Conservation (phyloP, 2,888 invertebrate genomes). For the Oscheius sp. region DNA sequence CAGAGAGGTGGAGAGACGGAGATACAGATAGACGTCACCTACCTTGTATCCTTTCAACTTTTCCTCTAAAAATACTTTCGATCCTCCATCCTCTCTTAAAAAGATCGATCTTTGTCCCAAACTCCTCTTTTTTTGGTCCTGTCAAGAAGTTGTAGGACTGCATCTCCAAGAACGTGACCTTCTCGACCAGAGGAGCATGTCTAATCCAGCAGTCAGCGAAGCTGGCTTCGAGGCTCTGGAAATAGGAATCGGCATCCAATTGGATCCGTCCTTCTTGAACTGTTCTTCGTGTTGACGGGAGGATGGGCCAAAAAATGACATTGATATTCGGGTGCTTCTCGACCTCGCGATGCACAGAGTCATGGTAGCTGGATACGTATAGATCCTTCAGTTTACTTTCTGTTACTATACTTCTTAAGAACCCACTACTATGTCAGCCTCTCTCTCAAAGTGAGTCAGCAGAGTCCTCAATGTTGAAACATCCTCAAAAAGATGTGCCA, state of each 20-base stretch:
- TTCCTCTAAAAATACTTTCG: slow-evolving; percentile 6
- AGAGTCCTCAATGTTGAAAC: slow-evolving; percentile 8
- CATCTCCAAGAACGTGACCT: slow-evolving; percentile 22
- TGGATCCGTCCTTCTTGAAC: neutral
- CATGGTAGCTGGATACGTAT: slow-evolving; percentile 26
- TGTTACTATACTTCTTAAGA: neutral
- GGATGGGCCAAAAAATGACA: slow-evolving; percentile 22
- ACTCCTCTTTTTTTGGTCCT: neutral
- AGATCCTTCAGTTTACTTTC: neutral
- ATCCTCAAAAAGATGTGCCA: slow-evolving; percentile 33
- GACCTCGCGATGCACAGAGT: neutral
- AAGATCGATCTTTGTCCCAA: neutral
- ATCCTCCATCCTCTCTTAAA: slow-evolving; percentile 19
- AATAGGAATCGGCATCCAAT: slow-evolving; percentile 11
- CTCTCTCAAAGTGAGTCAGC: neutral
- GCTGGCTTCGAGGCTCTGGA: slow-evolving; percentile 5
- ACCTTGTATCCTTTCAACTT: slow-evolving; percentile 4
- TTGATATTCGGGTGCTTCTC: slow-evolving; percentile 9
- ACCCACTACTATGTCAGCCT: neutral
- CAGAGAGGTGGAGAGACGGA: too few relatives aligned
- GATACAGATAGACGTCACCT: neutral
- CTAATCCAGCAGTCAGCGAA: slow-evolving; percentile 36
- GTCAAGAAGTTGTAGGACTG: neutral
- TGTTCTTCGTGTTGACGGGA: neutral
- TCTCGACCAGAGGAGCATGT: slow-evolving; percentile 16